Evolutionary conservation across 2,113 vertebrate genomes (phyloP).

Genomic region (Callipepla squamata): DNA sequence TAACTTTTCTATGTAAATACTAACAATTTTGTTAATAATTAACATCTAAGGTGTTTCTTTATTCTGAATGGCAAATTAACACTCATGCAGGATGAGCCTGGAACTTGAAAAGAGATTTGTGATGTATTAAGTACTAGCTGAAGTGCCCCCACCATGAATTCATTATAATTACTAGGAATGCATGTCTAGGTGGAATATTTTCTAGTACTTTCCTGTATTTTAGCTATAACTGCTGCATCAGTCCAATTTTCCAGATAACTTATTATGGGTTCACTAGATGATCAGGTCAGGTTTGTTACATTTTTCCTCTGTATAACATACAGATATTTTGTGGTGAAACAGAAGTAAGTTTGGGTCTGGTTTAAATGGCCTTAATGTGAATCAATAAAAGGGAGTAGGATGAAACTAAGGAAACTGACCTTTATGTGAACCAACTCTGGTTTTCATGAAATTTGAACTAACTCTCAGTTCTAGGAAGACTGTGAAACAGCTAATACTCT

Average conservation of each 20-base stretch:
- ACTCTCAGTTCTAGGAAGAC: slow-evolving; percentile 29
- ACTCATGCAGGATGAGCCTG: slow-evolving; percentile 27
- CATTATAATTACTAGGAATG: slow-evolving; percentile 64
- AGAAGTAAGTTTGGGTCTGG: background rate
- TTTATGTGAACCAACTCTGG: slow-evolving; percentile 39
- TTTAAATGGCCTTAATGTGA: background rate
- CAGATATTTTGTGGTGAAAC: background rate
- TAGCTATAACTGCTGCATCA: background rate
- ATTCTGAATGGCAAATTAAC: slow-evolving; percentile 64
- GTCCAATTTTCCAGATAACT: slow-evolving; percentile 34
- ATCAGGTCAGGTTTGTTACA: slow-evolving; percentile 2
- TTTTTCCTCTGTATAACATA: background rate
- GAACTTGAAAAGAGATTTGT: slow-evolving; percentile 60
- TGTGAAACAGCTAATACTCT: slow-evolving; percentile 50
- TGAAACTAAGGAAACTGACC: slow-evolving; percentile 52
- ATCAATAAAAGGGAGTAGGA: background rate
- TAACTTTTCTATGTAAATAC: slow-evolving; percentile 73
- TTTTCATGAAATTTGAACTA: slow-evolving; percentile 56
- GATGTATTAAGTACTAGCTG: slow-evolving; percentile 60
- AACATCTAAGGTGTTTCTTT: slow-evolving; percentile 67
- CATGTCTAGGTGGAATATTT: slow-evolving; percentile 58
- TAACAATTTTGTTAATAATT: slow-evolving; percentile 69
- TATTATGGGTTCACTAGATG: slow-evolving; percentile 21
- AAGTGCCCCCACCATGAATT: slow-evolving; percentile 45
- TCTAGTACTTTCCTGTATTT: slow-evolving; percentile 37